Evolutionary conservation across 2,113 vertebrate species (phyloP).

Genomic region (Cygnus atratus): DNA sequence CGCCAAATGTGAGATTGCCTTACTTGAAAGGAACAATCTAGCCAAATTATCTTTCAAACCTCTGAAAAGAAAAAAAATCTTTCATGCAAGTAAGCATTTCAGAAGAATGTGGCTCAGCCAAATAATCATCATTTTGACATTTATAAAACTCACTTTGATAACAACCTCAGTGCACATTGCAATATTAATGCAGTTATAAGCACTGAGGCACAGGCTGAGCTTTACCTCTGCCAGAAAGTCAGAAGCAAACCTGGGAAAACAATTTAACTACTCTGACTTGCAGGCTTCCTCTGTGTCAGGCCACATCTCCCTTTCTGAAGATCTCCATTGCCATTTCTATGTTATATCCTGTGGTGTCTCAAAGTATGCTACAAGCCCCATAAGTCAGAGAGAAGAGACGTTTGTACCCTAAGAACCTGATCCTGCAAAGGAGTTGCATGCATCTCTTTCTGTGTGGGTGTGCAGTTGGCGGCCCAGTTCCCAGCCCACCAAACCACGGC

Average conservation of each 20-base stretch:
- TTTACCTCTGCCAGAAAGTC: background rate
- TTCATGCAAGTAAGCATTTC: constrained; percentile 32
- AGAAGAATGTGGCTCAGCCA: background rate
- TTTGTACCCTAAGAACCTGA: background rate
- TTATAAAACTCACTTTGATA: constrained; percentile 28
- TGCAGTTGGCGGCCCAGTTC: background rate
- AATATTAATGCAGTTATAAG: background rate
- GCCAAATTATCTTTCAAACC: constrained; percentile 49
- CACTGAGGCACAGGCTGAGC: background rate
- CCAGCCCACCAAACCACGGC: accelerated
- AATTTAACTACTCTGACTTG: background rate
- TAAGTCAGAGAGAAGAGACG: background rate
- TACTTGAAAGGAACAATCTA: constrained; percentile 31
- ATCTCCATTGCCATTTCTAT: background rate
- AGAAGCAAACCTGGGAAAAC: background rate
- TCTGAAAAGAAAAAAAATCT: background rate
- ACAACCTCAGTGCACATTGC: background rate
- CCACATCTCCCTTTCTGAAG: background rate
- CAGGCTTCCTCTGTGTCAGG: background rate
- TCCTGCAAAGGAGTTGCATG: accelerated
- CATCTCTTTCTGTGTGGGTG: accelerated
- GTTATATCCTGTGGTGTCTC: accelerated
- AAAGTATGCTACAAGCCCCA: background rate
- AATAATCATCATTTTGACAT: constrained; percentile 13
- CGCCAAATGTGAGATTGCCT: constrained; percentile 24